These are phyloP conservation scores for Hylaea fasciaria DNA, from an alignment of 2,888 invertebrate species.

Conservation along the genomic window DNA sequence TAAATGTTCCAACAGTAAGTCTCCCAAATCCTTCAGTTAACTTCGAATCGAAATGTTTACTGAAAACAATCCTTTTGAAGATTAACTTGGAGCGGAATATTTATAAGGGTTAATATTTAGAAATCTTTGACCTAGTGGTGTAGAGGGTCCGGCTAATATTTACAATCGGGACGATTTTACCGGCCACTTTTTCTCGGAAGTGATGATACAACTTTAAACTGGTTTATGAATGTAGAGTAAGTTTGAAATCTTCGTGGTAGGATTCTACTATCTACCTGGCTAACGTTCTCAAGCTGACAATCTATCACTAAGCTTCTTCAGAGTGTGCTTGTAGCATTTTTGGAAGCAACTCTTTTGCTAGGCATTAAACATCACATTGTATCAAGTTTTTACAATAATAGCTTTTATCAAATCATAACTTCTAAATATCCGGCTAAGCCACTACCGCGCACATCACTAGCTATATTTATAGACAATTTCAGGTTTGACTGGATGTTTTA, in stretches of 20 bases:
- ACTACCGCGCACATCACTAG: slow-evolving; percentile 3
- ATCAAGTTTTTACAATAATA: no score
- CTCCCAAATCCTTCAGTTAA: slow-evolving; percentile 71
- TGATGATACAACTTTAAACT: no score
- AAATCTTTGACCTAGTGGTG: slow-evolving; percentile 33
- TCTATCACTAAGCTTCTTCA: no score
- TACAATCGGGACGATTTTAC: neutral
- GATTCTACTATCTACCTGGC: no score
- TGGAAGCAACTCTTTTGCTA: no score
- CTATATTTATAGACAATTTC: slow-evolving; percentile 39
- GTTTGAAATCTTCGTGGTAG: no score
- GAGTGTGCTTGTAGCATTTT: no score
- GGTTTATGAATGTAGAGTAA: no score
- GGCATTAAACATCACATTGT: no score
- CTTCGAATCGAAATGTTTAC: slow-evolving; percentile 81
- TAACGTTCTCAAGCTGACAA: no score
- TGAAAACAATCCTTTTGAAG: slow-evolving; percentile 81
- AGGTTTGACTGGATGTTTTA: slow-evolving; percentile 52
- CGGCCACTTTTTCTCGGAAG: neutral
- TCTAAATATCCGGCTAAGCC: slow-evolving; percentile 2
- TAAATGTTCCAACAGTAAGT: slow-evolving; percentile 72
- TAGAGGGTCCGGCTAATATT: neutral
- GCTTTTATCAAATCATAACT: no score
- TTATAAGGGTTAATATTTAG: slow-evolving; percentile 72
- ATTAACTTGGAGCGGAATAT: slow-evolving; percentile 79